Evolutionary conservation across 2,113 vertebrate genomes (phyloP).

Genomic region (Plecturocebus donacophilus): DNA sequence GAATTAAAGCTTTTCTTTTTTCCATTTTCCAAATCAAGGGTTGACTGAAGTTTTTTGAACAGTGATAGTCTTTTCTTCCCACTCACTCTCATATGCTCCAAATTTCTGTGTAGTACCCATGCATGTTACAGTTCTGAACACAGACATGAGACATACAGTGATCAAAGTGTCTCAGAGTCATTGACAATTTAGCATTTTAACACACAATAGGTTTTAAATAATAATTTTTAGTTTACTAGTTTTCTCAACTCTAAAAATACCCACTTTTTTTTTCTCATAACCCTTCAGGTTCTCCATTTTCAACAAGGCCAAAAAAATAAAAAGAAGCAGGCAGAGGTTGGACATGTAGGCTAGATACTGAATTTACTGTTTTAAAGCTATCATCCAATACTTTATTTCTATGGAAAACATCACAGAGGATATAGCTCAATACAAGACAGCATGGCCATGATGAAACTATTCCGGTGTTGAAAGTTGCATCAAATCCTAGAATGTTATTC

Average conservation of each 20-base stretch:
- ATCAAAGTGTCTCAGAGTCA: neutral
- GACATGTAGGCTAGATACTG: neutral
- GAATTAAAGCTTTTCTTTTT: neutral
- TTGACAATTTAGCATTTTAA: neutral
- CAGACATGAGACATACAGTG: neutral
- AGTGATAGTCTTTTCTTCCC: neutral
- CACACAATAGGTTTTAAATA: neutral
- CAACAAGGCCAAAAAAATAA: neutral
- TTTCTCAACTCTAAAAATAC: neutral
- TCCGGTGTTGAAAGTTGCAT: neutral
- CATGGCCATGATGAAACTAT: neutral
- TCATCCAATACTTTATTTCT: neutral
- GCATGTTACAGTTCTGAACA: fast-evolving
- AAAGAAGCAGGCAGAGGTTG: neutral
- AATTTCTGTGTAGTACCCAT: neutral
- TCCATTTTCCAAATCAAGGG: neutral
- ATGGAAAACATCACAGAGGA: neutral
- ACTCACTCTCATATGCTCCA: neutral
- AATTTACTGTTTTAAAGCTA: neutral
- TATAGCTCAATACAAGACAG: neutral
- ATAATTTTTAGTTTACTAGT: neutral
- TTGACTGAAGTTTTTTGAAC: neutral
- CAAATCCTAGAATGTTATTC: neutral
- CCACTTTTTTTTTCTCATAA: neutral
- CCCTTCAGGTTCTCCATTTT: neutral